A percentile compares a stretch with the other conserved stretches of the same genome.
These are phyloP conservation scores for Erithacus rubecula DNA, from an alignment of 2,797 vertebrate genomes.

Conservation along the genomic window DNA sequence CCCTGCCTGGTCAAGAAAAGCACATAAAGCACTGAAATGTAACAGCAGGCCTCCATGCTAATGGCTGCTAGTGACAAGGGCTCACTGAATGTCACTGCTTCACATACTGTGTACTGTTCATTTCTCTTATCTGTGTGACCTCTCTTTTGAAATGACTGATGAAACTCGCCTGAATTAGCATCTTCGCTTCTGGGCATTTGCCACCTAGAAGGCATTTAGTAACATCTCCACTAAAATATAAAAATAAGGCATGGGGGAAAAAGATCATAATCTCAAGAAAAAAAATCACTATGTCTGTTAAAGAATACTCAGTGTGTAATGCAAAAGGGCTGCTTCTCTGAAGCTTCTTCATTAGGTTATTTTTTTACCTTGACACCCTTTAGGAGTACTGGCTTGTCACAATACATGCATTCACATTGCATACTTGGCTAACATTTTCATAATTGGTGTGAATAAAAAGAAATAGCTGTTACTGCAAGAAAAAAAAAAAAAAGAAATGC, in stretches of 20 bases:
- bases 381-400: not conserved
- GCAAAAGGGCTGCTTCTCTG: not conserved
- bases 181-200: conserved; percentile 52
- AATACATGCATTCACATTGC: conserved; percentile 9
- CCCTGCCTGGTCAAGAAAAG: conserved; percentile 70
- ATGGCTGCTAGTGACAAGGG: conserved; percentile 74
- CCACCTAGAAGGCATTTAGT: conserved; percentile 52
- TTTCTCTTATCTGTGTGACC: conserved; percentile 72
- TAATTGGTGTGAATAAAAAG: conserved; percentile 67
- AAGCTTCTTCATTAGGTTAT: not conserved
- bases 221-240: not conserved
- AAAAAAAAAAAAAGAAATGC: conserved; percentile 5
- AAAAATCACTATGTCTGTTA: not conserved
- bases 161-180: conserved; percentile 62
- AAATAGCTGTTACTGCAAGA: conserved; percentile 37
- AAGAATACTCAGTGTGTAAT: not conserved
- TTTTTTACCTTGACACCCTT: conserved; percentile 3
- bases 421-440: conserved; percentile 47
- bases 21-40: conserved; percentile 54
- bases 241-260: not conserved
- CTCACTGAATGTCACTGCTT: conserved; percentile 72
- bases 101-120: conserved; percentile 48
- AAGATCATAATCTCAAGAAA: not conserved
- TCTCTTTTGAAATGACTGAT: conserved; percentile 70
- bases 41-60: conserved; percentile 69